Percentiles rank a stretch among this genome's conserved stretches.
Evolutionary conservation across 2,797 vertebrate species (phyloP).

Genomic region (Meda fulgida): DNA sequence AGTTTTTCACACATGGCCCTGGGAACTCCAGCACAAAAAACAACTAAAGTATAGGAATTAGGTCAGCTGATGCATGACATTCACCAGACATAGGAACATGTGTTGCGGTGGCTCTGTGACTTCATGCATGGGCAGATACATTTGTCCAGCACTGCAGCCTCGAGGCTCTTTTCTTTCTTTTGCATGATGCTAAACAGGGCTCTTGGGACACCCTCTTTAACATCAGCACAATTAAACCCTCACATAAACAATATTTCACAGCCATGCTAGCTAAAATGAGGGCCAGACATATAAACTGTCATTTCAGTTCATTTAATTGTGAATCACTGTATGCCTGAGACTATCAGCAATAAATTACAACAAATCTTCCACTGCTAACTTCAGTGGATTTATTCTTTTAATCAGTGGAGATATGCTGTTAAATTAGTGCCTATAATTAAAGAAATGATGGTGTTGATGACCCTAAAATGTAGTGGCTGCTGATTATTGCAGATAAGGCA

Average conservation of each 20-base stretch:
- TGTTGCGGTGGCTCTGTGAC: constrained; percentile 50
- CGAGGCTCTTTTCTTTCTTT: constrained; percentile 45
- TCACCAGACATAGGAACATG: constrained; percentile 60
- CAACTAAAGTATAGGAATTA: constrained; percentile 50
- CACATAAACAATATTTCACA: constrained; percentile 67
- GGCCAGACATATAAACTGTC: constrained; percentile 23
- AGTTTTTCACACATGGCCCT: constrained; percentile 19
- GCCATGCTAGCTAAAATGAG: constrained; percentile 57
- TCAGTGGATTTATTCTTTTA: constrained; percentile 4
- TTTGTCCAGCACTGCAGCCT: constrained; percentile 28
- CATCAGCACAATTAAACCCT: constrained; percentile 72
- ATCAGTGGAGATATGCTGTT: constrained; percentile 8
- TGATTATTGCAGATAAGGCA: constrained; percentile 7
- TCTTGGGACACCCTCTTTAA: constrained; percentile 66
- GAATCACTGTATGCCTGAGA: constrained; percentile 47
- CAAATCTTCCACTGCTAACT: constrained; percentile 7
- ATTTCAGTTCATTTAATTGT: constrained; percentile 43
- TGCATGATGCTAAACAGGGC: constrained; percentile 69
- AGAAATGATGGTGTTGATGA: not conserved
- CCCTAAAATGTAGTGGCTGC: not conserved
- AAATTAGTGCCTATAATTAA: constrained; percentile 15
- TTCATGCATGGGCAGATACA: constrained; percentile 50
- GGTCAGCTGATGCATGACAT: constrained; percentile 54
- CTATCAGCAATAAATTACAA: constrained; percentile 23
- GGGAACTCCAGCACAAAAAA: constrained; percentile 11